Evolutionary conservation across 2,888 invertebrate species (phyloP).

Genomic region (Dicranocentrus wangi): DNA sequence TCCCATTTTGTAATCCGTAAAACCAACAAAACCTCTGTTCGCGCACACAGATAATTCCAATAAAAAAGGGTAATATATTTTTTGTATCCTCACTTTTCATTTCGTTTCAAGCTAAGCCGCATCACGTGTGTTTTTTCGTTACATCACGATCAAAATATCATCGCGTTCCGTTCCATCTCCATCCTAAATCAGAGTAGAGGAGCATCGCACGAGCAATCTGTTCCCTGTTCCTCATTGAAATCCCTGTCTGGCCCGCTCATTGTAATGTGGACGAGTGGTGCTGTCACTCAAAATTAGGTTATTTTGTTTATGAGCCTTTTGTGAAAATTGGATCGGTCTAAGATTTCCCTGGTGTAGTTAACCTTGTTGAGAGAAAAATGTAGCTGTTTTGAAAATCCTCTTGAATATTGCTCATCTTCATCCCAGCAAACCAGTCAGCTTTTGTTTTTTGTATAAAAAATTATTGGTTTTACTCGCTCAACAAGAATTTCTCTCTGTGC

Average conservation of each 20-base stretch:
- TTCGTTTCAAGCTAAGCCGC: background rate
- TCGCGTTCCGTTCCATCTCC: too few species aligned
- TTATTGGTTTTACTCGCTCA: slow-evolving; percentile 45
- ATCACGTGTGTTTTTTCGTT: background rate
- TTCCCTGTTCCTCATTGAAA: too few species aligned
- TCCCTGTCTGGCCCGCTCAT: background rate
- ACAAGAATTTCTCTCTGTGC: background rate
- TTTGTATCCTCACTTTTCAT: slow-evolving; percentile 1
- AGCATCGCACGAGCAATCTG: too few species aligned
- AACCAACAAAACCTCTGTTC: slow-evolving; percentile 44
- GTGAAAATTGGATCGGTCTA: slow-evolving; percentile 51
- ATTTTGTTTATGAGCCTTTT: slow-evolving; percentile 55
- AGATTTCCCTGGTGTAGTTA: background rate
- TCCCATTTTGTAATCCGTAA: slow-evolving; percentile 48
- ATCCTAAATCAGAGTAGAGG: too few species aligned
- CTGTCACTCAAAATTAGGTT: slow-evolving; percentile 54
- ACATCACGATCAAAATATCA: too few species aligned
- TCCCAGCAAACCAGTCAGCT: too few species aligned
- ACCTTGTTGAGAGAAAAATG: slow-evolving; percentile 14
- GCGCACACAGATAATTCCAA: too few species aligned
- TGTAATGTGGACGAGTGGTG: too few species aligned
- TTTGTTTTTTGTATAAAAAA: slow-evolving; percentile 26
- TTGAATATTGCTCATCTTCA: too few species aligned
- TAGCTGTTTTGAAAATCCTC: too few species aligned
- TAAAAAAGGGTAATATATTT: too few species aligned